Percentiles rank a stretch among this genome's conserved stretches.
phyloP scores from a whole-genome alignment of 64 coral and sea anemone genomes.

The Acropora yongei region DNA sequence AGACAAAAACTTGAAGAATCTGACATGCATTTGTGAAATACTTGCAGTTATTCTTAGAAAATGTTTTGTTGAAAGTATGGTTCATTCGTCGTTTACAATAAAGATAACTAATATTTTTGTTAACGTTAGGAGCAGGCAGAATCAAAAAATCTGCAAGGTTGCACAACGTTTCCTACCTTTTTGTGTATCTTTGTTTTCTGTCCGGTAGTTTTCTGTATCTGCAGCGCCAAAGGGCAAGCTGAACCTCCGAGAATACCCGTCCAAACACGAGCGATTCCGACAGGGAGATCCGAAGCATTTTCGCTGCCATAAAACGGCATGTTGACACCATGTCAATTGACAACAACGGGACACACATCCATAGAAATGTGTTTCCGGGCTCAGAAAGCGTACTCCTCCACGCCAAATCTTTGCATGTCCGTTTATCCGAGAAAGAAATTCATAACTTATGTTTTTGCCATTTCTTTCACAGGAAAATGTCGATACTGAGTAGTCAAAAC shows the following conservation, averaged over 20 bases:
- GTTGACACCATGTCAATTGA: constrained; percentile 52
- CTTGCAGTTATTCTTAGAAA: background rate
- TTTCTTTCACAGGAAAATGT: background rate
- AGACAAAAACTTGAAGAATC: background rate
- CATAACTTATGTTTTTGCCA: constrained; percentile 26
- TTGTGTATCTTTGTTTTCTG: background rate
- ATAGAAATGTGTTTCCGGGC: background rate
- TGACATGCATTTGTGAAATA: constrained; percentile 19
- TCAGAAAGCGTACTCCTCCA: background rate
- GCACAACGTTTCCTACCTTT: background rate
- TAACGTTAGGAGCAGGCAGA: background rate
- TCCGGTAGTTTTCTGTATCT: background rate
- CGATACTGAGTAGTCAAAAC: constrained; percentile 35
- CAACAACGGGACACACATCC: constrained; percentile 49
- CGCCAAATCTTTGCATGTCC: background rate
- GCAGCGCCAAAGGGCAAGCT: background rate
- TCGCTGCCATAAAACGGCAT: constrained; percentile 12
- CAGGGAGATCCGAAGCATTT: constrained; percentile 41
- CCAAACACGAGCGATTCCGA: background rate
- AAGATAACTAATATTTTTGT: background rate
- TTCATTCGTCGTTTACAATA: background rate
- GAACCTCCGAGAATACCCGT: background rate
- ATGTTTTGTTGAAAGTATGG: constrained; percentile 24
- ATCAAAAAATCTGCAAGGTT: background rate
- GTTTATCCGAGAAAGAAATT: background rate